Evolutionary conservation across 2,113 vertebrate species (phyloP).

Genomic region (Girardinichthys multiradiatus): DNA sequence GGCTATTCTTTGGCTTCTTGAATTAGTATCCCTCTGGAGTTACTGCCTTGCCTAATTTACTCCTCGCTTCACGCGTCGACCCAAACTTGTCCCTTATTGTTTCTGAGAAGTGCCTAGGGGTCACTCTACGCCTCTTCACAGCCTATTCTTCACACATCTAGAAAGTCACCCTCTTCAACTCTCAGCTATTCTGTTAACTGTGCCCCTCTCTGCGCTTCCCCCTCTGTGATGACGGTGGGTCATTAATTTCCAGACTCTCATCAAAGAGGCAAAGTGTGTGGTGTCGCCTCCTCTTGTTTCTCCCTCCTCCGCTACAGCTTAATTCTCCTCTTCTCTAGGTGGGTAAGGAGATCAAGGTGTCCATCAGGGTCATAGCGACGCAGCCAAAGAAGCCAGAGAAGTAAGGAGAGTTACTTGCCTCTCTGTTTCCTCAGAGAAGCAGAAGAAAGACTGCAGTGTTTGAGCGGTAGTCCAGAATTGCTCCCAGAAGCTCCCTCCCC

Average conservation of each 20-base stretch:
- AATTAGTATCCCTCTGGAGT: constrained; percentile 41
- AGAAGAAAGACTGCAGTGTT: constrained; percentile 80
- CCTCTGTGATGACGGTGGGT: constrained; percentile 46
- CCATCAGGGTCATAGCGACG: constrained; percentile 60
- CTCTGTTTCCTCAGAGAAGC: constrained; percentile 68
- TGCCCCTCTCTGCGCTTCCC: constrained; percentile 40
- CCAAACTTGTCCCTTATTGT: constrained; percentile 60
- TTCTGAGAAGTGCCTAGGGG: constrained; percentile 56
- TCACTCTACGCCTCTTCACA: constrained; percentile 23
- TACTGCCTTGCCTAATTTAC: constrained; percentile 13
- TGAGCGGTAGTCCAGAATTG: constrained; percentile 71
- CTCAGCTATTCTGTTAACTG: constrained; percentile 39
- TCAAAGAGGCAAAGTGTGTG: constrained; percentile 64
- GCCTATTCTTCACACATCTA: constrained; percentile 30
- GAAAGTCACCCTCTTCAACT: constrained; percentile 42
- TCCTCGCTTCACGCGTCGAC: constrained; percentile 22
- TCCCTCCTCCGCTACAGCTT: constrained; percentile 35
- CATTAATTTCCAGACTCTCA: constrained; percentile 70
- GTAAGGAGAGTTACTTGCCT: constrained; percentile 34
- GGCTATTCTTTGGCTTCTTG: constrained; percentile 42
- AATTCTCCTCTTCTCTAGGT: constrained; percentile 55
- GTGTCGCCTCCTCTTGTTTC: constrained; percentile 52
- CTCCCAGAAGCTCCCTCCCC: constrained; percentile 74
- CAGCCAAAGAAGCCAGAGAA: constrained; percentile 22
- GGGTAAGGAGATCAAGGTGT: constrained; percentile 54